Conservation (phyloP, 1,140 invertebrate species). For the Micrasema longulum region DNA sequence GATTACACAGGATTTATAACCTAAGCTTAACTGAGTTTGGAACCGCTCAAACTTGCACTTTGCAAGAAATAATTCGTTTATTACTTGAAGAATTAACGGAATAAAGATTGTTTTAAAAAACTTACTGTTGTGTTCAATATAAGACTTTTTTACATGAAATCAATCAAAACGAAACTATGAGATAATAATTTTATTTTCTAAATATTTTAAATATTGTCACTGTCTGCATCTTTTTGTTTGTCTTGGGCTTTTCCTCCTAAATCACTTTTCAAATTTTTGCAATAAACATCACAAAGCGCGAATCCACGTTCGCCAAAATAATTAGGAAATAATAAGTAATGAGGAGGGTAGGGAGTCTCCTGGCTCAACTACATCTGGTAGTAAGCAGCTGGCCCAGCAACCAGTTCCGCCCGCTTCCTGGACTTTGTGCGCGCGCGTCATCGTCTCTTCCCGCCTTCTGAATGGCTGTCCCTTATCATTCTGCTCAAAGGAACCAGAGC, state of each 20-base stretch:
- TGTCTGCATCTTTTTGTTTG: no score
- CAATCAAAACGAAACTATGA: not conserved
- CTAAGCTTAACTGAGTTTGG: no score
- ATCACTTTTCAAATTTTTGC: no score
- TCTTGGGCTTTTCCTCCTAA: no score
- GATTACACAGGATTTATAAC: no score
- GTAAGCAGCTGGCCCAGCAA: slow-evolving; percentile 29
- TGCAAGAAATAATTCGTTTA: no score
- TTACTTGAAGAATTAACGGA: no score
- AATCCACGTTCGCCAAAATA: not conserved
- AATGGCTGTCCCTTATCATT: slow-evolving; percentile 54
- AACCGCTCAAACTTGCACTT: no score
- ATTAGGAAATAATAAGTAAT: not conserved
- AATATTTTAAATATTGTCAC: not conserved
- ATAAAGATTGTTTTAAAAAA: no score
- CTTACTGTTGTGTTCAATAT: no score
- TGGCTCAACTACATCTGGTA: slow-evolving; percentile 26
- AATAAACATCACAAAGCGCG: no score
- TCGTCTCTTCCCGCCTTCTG: slow-evolving; percentile 45
- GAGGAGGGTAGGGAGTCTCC: slow-evolving; percentile 2
- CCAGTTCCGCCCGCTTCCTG: slow-evolving; percentile 51
- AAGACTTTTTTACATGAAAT: not conserved
- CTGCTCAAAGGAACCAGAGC: slow-evolving; percentile 38
- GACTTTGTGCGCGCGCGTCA: slow-evolving; percentile 50
- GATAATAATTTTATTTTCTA: not conserved